phyloP scores from a whole-genome alignment of 2,797 vertebrate genomes.

The Tragopan temminckii region DNA sequence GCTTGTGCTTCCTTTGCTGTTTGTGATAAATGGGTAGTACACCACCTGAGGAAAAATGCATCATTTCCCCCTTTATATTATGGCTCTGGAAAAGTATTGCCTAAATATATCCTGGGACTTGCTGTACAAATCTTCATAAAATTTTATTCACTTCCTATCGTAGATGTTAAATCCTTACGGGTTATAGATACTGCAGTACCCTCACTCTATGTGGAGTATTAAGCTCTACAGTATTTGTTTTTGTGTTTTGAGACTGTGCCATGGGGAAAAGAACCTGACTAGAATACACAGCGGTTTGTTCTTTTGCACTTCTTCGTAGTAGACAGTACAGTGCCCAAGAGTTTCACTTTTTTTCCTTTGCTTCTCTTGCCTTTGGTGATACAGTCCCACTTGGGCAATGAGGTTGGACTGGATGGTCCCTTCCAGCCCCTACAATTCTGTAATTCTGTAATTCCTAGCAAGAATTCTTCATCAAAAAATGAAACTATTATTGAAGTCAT shows the following conservation, averaged over 20 bases:
- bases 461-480: background rate
- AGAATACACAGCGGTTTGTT: background rate
- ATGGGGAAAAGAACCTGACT: background rate
- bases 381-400: background rate
- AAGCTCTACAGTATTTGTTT: background rate
- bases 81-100: background rate
- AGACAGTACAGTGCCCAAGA: background rate
- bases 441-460: background rate
- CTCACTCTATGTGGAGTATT: background rate
- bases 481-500: background rate
- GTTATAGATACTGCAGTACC: background rate
- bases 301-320: background rate
- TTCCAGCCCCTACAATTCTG: too few species aligned
- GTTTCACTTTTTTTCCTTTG: background rate
- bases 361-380: background rate
- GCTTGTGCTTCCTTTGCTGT: background rate
- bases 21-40: conserved; percentile 7
- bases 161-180: background rate
- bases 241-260: background rate
- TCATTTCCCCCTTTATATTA: background rate
- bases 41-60: background rate
- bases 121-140: background rate
- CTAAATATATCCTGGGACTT: background rate
- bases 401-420: too few species aligned
- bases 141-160: background rate